Conservation (phyloP, 2,113 vertebrate species). For the Salvelinus namaycush region DNA sequence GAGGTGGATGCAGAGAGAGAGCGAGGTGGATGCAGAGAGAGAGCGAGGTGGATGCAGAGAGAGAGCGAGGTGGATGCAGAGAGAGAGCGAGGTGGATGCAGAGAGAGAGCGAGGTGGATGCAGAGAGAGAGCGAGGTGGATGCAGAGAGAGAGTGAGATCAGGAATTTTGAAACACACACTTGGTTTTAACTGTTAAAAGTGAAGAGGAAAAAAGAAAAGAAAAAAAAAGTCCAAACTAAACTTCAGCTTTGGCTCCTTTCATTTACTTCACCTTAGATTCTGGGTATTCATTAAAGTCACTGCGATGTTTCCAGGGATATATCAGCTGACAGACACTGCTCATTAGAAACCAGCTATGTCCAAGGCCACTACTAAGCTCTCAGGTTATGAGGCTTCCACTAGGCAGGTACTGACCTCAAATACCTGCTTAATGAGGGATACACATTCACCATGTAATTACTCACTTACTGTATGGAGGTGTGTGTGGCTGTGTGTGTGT, state of each 20-base stretch:
- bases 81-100: too few species aligned
- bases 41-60: too few species aligned
- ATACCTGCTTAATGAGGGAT: neutral
- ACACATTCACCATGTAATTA: neutral
- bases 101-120: too few species aligned
- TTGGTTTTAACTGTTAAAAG: conserved; percentile 31
- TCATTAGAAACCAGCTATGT: neutral
- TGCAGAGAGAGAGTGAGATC: neutral
- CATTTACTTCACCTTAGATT: conserved; percentile 29
- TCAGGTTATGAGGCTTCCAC: neutral
- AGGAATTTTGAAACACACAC: conserved; percentile 14
- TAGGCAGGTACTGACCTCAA: neutral
- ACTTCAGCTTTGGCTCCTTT: conserved; percentile 32
- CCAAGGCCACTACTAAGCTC: neutral
- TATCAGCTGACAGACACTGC: neutral
- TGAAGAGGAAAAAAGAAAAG: conserved; percentile 20
- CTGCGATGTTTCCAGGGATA: neutral
- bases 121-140: too few species aligned
- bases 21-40: too few species aligned
- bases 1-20: neutral
- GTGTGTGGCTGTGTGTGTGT: neutral
- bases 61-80: too few species aligned
- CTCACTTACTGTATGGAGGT: neutral
- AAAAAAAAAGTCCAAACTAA: conserved; percentile 11
- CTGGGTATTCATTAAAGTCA: neutral